Conservation (phyloP, 2,888 invertebrate species). For the Gasteruption jaculator region DNA sequence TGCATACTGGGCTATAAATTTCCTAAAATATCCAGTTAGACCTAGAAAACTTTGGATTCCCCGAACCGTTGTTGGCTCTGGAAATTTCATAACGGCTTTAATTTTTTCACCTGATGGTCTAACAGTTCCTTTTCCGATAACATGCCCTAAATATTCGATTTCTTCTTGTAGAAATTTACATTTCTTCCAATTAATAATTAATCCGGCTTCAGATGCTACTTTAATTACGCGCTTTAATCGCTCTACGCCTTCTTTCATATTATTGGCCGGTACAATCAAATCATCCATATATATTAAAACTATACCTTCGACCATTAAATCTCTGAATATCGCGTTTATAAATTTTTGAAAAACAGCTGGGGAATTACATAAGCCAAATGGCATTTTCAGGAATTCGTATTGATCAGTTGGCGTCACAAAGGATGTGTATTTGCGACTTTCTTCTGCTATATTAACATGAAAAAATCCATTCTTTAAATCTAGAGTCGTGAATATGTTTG, state of each 20-base stretch:
- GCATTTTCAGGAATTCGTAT: constrained; percentile 15
- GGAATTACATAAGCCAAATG: constrained; percentile 9
- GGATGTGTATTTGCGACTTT: constrained; percentile 18
- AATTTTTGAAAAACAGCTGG: too few species aligned
- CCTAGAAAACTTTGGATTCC: constrained; percentile 17
- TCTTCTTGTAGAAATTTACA: constrained; percentile 5
- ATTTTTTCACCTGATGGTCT: constrained; percentile 13
- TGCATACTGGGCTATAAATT: constrained; percentile 16
- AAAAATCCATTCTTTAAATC: constrained; percentile 21
- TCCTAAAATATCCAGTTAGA: constrained; percentile 19
- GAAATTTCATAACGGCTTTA: constrained; percentile 7
- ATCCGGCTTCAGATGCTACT: constrained; percentile 3
- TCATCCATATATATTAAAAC: constrained; percentile 15
- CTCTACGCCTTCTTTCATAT: background rate
- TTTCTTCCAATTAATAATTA: constrained; percentile 12
- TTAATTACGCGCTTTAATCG: constrained; percentile 5
- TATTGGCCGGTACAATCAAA: constrained; percentile 6
- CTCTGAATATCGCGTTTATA: constrained; percentile 6
- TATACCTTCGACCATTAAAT: background rate
- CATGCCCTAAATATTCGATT: constrained; percentile 10
- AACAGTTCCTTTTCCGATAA: constrained; percentile 8
- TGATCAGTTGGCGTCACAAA: constrained; percentile 17
- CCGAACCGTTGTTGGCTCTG: constrained; percentile 3
- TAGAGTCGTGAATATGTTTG: constrained; percentile 15
- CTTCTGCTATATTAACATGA: constrained; percentile 16